Evolutionary conservation across 2,113 vertebrate species (phyloP), one percentile per base, ranked within the genome.

Genomic region (Empidonax alnorum): DNA sequence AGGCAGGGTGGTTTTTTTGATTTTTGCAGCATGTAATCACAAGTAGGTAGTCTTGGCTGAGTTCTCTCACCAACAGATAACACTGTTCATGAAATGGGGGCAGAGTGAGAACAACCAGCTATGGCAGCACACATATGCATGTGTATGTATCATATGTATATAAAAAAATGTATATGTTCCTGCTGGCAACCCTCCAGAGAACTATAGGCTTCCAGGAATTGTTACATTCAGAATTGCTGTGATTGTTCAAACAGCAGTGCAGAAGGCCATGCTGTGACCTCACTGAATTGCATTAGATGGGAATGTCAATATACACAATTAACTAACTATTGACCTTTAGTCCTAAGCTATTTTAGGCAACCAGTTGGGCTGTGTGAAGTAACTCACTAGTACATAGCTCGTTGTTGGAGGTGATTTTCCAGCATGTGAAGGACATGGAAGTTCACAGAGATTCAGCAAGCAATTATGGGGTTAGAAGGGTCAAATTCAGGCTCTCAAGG

Each of bases 281-380:
- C 67, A 28, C 41, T 91, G 87, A 91, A 83, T 87, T 95, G 71
- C 74, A 14, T 84, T 89, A 83, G 78, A 83, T 90, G 61, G 87
- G 78, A 94, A 76, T 85, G 95, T 87, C 87, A 56, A 80, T 95
- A 75, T 41, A 42, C 42, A 50, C 55, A 90, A 79, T 84, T 89
- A 85, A 73, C 69, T 66, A 55, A 59, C 84, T 87, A 33, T 46
- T 91, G 84, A 87, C 91, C 50, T 93, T 85, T 87, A 53, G 42
- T 83, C 67, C 58, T 35, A 78, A 94, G 71, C 62, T 95, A 83
- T 94, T 96, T 95, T 87, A 49, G 69, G 74, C 71, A 91, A 22
- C 30, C 19, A 20, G 41, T 53, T 5, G 0, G 69, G 46, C 53
- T 58, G 30, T 69, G 17, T 18, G 9, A 33, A 28, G 39, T 74